Evolutionary conservation across 2,113 vertebrate genomes (phyloP).

Genomic region (Heterochromis multidens): DNA sequence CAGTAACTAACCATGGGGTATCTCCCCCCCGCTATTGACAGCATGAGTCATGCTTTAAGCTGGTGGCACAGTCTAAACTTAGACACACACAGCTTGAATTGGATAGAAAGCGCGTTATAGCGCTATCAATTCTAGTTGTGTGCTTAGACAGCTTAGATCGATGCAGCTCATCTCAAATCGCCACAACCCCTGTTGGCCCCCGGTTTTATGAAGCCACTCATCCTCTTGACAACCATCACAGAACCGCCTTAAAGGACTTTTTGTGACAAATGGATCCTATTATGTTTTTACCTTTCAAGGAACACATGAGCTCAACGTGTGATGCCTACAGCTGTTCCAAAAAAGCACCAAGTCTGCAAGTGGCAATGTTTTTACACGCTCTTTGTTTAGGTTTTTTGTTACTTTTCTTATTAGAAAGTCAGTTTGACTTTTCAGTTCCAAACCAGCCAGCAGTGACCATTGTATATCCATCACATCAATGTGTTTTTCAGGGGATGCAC

Average conservation of each 20-base stretch:
- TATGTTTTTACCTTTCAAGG: conserved; percentile 15
- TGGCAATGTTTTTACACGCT: neutral
- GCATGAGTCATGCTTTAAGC: conserved; percentile 41
- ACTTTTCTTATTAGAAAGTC: neutral
- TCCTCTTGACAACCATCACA: conserved; percentile 59
- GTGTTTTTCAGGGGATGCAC: neutral
- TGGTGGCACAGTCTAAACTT: conserved; percentile 44
- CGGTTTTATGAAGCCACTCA: conserved; percentile 66
- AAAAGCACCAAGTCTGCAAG: neutral
- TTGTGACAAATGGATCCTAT: conserved; percentile 50
- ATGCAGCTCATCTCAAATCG: conserved; percentile 58
- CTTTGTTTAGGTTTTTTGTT: neutral
- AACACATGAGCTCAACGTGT: neutral
- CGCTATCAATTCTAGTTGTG: conserved; percentile 52
- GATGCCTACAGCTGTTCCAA: neutral
- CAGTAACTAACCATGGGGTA: conserved; percentile 28
- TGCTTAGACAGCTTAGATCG: conserved; percentile 48
- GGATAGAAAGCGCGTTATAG: conserved; percentile 29
- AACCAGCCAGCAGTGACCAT: neutral
- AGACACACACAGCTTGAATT: conserved; percentile 35
- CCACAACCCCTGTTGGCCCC: conserved; percentile 53
- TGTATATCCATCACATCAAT: neutral
- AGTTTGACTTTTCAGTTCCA: neutral
- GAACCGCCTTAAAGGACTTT: conserved; percentile 33
- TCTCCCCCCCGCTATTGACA: conserved; percentile 23